Percentiles rank a stretch among this genome's conserved stretches.
These are phyloP conservation scores for Apotomis capreana DNA, from an alignment of 2,888 invertebrate species.

Conservation along the genomic window DNA sequence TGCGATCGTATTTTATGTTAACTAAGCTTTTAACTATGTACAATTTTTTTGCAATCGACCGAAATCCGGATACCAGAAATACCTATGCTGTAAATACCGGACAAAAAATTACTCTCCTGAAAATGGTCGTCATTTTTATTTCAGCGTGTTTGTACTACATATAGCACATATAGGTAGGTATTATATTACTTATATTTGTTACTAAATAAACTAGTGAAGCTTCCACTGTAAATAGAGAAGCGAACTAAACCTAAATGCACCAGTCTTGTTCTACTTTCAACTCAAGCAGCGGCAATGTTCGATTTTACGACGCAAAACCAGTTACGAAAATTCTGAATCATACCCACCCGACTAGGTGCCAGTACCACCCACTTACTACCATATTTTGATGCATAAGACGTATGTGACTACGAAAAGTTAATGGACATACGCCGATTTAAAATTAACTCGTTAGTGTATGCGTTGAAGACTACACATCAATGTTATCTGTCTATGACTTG, in stretches of 20 bases:
- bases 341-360: conserved; percentile 54
- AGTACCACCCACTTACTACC: conserved; percentile 31
- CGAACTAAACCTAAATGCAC: neutral
- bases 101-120: too few species aligned
- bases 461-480: conserved; percentile 32
- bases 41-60: too few species aligned
- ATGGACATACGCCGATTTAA: neutral
- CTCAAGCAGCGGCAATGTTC: conserved; percentile 52
- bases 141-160: too few species aligned
- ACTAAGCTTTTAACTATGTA: too few species aligned
- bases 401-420: neutral
- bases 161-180: too few species aligned
- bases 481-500: conserved; percentile 35
- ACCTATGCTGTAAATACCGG: too few species aligned
- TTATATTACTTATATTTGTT: neutral
- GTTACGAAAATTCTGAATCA: conserved; percentile 68
- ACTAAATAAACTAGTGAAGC: neutral
- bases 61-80: too few species aligned
- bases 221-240: neutral
- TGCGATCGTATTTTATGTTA: too few species aligned
- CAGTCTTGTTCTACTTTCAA: conserved; percentile 58
- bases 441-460: neutral
- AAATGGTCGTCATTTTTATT: too few species aligned
- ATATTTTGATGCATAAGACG: neutral
- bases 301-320: conserved; percentile 61